phyloP scores from a whole-genome alignment of 1,140 invertebrate genomes.

The Coptotermes formosanus region DNA sequence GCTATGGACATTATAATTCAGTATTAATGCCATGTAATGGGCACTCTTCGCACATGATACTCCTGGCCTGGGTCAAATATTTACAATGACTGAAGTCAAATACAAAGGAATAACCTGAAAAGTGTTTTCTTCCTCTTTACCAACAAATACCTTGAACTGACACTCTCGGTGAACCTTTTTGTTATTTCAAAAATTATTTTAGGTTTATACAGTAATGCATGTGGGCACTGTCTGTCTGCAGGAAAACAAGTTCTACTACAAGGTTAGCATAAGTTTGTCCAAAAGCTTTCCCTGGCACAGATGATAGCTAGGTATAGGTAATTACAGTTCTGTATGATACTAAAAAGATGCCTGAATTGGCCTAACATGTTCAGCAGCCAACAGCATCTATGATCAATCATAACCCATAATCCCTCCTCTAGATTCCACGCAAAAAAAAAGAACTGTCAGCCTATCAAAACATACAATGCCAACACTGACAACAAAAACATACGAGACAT shows the following conservation, averaged over 20 bases:
- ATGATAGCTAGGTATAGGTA: neutral
- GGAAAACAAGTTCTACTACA: neutral
- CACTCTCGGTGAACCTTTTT: neutral
- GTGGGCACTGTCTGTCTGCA: neutral
- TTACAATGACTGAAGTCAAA: constrained; percentile 15
- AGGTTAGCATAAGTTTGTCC: neutral
- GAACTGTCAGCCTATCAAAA: too few species aligned
- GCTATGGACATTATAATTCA: constrained; percentile 16
- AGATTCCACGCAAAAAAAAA: neutral
- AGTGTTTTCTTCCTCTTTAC: neutral
- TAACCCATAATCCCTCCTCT: neutral
- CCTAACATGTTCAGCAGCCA: neutral
- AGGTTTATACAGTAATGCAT: neutral
- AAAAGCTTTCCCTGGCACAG: neutral
- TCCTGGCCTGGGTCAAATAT: neutral
- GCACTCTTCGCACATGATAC: constrained; percentile 16
- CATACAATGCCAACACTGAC: neutral
- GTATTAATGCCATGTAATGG: constrained; percentile 9
- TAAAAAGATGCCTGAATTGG: neutral
- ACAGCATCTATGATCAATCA: neutral
- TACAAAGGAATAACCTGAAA: constrained; percentile 7
- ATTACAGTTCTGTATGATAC: neutral
- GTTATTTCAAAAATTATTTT: neutral
- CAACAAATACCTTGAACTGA: neutral
- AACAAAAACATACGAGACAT: neutral